A percentile compares a stretch with the other conserved stretches of the same genome.
Evolutionary conservation across 1,140 invertebrate species (phyloP).

Genomic region (Latrodectus geometricus): DNA sequence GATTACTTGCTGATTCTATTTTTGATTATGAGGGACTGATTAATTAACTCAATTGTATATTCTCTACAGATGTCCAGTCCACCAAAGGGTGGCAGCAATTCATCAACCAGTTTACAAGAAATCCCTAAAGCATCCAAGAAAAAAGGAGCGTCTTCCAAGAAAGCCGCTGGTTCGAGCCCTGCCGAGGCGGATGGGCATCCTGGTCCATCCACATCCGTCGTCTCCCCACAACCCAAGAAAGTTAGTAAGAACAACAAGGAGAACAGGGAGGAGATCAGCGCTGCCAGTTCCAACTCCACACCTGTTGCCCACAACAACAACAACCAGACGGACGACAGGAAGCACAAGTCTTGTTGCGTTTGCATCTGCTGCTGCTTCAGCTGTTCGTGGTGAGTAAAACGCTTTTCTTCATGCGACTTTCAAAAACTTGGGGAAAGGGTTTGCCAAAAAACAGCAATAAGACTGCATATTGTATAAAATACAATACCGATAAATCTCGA

Average conservation of each 20-base stretch:
- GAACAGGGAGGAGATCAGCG: constrained; percentile 12
- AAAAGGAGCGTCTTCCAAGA: neutral
- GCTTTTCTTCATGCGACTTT: no score
- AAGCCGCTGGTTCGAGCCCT: neutral
- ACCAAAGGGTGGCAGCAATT: constrained; percentile 42
- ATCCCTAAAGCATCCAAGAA: neutral
- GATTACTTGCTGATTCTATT: no score
- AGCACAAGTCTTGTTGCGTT: constrained; percentile 66
- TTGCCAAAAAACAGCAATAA: no score
- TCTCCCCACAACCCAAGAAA: neutral
- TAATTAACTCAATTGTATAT: no score
- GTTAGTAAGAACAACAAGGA: constrained; percentile 1
- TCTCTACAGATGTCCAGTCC: constrained; percentile 50
- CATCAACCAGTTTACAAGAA: constrained; percentile 6
- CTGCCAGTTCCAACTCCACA: neutral
- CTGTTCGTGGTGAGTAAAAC: constrained; percentile 66
- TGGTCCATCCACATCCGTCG: constrained; percentile 8
- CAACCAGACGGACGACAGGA: constrained; percentile 5
- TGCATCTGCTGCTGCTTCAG: constrained; percentile 69
- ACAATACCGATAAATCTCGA: no score
- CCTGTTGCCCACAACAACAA: constrained; percentile 16
- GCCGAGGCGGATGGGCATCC: constrained; percentile 19
- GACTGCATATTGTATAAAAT: no score
- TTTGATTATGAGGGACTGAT: no score
- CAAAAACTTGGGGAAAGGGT: no score